Evolutionary conservation across 2,113 vertebrate genomes (phyloP).

Genomic region (Lophotis ruficrista): DNA sequence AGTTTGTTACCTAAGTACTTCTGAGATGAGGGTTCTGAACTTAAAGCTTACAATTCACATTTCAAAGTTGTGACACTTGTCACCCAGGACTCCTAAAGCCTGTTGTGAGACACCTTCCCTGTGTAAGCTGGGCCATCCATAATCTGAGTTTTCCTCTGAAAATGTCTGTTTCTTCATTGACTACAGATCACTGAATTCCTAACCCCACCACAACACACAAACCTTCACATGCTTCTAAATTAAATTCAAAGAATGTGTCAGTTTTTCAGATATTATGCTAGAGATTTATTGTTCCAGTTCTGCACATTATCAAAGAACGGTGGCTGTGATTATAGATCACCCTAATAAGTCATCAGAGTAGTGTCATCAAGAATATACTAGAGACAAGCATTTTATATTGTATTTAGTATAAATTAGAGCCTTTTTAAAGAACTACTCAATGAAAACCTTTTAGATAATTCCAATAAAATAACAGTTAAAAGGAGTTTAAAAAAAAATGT

Average conservation of each 20-base stretch:
- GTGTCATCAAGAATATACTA: neutral
- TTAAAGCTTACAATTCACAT: neutral
- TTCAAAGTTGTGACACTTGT: neutral
- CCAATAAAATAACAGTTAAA: neutral
- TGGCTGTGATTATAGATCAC: neutral
- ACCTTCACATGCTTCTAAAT: neutral
- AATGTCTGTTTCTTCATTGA: neutral
- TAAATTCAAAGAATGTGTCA: neutral
- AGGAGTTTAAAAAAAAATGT: neutral
- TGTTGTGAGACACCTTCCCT: neutral
- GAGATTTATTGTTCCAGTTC: constrained; percentile 32
- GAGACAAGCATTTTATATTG: neutral
- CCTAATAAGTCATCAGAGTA: constrained; percentile 18
- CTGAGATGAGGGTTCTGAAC: neutral
- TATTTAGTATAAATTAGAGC: neutral
- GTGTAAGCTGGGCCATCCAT: neutral
- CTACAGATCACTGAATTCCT: neutral
- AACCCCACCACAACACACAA: neutral
- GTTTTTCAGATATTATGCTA: neutral
- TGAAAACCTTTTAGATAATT: neutral
- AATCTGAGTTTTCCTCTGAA: neutral
- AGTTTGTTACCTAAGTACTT: neutral
- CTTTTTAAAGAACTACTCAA: neutral
- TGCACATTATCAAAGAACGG: neutral
- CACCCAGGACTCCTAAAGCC: neutral